Conservation (phyloP, 2,797 vertebrate species). For the Alfaro cultratus region DNA sequence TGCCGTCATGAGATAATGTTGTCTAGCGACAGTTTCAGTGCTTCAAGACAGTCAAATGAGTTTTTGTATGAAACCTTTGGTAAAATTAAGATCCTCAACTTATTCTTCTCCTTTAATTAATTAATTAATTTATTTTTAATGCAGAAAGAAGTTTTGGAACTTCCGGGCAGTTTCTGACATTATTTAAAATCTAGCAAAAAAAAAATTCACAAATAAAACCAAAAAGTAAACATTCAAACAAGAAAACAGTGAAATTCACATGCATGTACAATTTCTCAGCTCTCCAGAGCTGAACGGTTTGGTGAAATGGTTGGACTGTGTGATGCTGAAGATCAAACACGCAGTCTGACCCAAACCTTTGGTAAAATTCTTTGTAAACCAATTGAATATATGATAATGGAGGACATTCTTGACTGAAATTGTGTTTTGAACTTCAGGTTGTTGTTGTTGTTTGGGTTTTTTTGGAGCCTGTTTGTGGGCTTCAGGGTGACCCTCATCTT, state of each 20-base stretch:
- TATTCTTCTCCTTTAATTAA: not conserved
- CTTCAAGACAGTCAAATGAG: not conserved
- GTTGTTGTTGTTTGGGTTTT: not conserved
- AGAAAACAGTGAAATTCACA: not conserved
- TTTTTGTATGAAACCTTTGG: not conserved
- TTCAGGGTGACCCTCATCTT: not conserved
- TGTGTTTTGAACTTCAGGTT: not conserved
- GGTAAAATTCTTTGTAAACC: not conserved
- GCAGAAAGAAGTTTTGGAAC: not conserved
- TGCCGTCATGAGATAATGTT: not conserved
- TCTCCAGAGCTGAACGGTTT: not conserved
- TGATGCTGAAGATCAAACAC: not conserved
- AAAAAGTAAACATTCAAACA: not conserved
- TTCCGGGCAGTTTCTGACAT: not conserved
- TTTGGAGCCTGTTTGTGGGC: not conserved
- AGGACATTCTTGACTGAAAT: not conserved
- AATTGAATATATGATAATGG: not conserved
- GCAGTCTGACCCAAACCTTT: no score
- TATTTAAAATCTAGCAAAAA: not conserved
- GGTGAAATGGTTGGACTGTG: not conserved
- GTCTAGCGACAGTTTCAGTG: not conserved
- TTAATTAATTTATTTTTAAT: no score
- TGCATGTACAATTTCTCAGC: not conserved
- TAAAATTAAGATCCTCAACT: not conserved
- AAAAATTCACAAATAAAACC: not conserved